Percentiles rank a stretch among this genome's conserved stretches.
These are phyloP conservation scores for Hepsetus odoe DNA, from an alignment of 2,113 vertebrate species.

Conservation along the genomic window DNA sequence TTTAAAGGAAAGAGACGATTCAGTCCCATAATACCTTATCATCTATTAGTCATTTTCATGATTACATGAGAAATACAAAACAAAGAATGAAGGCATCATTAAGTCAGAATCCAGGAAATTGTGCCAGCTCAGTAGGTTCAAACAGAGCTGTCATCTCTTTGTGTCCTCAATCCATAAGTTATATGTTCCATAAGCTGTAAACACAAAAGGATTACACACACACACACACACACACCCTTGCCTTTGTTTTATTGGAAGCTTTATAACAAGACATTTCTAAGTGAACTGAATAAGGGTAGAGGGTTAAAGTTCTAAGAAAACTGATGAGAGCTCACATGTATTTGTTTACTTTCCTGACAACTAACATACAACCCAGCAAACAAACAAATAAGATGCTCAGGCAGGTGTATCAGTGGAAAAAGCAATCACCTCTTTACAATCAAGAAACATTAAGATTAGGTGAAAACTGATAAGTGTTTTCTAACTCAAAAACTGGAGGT, in stretches of 20 bases:
- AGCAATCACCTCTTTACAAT: constrained; percentile 16
- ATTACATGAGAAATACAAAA: constrained; percentile 12
- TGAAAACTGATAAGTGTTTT: neutral
- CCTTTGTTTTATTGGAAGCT: constrained; percentile 18
- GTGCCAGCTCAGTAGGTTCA: constrained; percentile 5
- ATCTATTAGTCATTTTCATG: neutral
- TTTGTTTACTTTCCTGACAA: constrained; percentile 45
- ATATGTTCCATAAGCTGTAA: constrained; percentile 35
- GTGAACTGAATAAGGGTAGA: constrained; percentile 29
- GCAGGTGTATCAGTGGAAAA: neutral
- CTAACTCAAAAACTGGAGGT: neutral
- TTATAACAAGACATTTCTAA: constrained; percentile 24
- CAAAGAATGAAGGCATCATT: constrained; percentile 12
- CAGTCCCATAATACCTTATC: neutral
- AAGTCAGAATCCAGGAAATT: constrained; percentile 1
- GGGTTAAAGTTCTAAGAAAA: constrained; percentile 37
- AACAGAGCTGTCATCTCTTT: neutral
- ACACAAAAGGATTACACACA: constrained; percentile 19
- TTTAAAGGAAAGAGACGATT: neutral
- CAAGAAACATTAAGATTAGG: neutral
- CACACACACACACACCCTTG: constrained; percentile 13
- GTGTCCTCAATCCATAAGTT: constrained; percentile 22
- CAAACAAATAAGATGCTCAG: constrained; percentile 6
- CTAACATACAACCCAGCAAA: neutral
- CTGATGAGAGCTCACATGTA: constrained; percentile 17